Percentiles rank a stretch among this genome's conserved stretches.
Evolutionary conservation across 2,888 invertebrate genomes (phyloP).

Genomic region (Steinernema carpocapsae): DNA sequence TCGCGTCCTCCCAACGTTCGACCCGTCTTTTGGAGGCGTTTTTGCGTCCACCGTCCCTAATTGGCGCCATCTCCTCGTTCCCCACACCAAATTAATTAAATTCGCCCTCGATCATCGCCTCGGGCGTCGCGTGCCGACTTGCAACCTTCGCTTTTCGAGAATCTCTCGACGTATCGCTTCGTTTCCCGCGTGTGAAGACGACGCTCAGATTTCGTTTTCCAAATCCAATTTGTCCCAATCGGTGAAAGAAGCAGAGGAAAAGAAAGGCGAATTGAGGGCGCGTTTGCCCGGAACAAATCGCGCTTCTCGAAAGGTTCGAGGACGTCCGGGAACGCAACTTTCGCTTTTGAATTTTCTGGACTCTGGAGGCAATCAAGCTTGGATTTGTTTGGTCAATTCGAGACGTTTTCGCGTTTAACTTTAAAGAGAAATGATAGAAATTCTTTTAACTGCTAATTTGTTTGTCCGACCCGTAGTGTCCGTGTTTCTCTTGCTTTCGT

Average conservation of each 20-base stretch:
- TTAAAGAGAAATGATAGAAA: too few species aligned
- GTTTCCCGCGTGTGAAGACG: neutral
- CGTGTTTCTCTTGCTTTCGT: neutral
- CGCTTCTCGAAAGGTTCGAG: too few species aligned
- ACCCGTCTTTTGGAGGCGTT: neutral
- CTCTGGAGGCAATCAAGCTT: too few species aligned
- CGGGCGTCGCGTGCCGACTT: neutral
- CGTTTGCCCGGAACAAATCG: neutral
- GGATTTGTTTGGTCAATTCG: too few species aligned
- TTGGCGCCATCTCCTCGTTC: neutral
- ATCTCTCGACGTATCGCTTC: neutral
- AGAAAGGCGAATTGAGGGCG: neutral
- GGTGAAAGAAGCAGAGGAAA: neutral
- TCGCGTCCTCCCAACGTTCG: neutral
- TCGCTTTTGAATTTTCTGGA: neutral
- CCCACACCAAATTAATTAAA: conserved; percentile 19
- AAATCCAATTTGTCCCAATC: conserved; percentile 13
- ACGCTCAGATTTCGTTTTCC: conserved; percentile 21
- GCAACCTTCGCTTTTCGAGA: conserved; percentile 1
- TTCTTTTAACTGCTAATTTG: neutral
- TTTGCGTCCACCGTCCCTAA: neutral
- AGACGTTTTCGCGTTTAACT: too few species aligned
- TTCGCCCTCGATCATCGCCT: too few species aligned
- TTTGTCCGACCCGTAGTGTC: neutral
- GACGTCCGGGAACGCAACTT: neutral